Base-by-base conservation (phyloP, 2,113 vertebrate genomes). In the Acanthisitta chloris region DNA sequence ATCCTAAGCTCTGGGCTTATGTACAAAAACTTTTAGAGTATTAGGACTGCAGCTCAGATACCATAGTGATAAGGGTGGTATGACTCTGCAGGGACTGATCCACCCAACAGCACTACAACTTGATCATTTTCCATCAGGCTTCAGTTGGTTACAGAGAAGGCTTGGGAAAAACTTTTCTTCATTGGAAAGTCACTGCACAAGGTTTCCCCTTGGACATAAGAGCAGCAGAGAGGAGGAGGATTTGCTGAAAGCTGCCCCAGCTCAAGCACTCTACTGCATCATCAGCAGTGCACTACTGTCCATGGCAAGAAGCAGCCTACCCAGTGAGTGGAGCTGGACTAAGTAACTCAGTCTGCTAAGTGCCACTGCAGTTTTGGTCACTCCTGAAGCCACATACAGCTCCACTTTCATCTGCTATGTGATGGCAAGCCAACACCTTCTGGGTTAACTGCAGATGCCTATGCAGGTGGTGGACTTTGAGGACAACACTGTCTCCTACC, bases 371-470 rank as follows among this genome's bases (percentile, higher is more conserved):
- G 26, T 51, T 73, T 59, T 55, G 54, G 59, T 40, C 40, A 9
- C n/a, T 61, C 36, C n/a, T 59, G 54, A 36, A 34, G 31, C 19
- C 4, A 3, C 24, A 25, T 26, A 34, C 12, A 48, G 8, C 36
- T 87, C 29, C 3, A 0, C 14, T 61, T 15, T 49, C 33, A 18
- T 18, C 33, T 61, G 25, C 13, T 55, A 8, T 78, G 58, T 45
- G 36, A 66, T 78, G 46, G 24, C 52, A 61, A 34, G 6, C 20
- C 40, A 36, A 31, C 8, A 19, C 14, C 16, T 36, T 46, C 49
- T 31, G 23, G 0, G 0, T 26, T 57, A 46, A 24, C 21, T 45
- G 31, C 28, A 58, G 43, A 57, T 71, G 6, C 11, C 31, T 82
- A 15, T n/a, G 38, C 51, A 57, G 14, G 14, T 70, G 12, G 7